phyloP scores from a whole-genome alignment of 30 jellyfish, hydroid and myxozoan genomes.

The Chrysaora quinquecirrha region DNA sequence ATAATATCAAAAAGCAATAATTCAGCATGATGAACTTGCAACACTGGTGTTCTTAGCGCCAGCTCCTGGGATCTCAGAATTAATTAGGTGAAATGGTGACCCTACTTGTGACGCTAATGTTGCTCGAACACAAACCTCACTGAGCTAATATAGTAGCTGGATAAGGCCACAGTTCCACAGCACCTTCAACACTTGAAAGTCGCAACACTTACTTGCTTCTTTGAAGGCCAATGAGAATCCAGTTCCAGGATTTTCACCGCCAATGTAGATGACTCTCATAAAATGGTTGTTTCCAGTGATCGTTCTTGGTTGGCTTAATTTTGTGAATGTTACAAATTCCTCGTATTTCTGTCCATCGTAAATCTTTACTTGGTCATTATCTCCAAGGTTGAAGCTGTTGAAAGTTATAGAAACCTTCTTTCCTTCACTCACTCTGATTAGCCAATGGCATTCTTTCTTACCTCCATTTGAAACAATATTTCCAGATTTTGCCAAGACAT shows the following conservation, averaged over 20 bases:
- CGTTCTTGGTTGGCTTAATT: conserved; percentile 57
- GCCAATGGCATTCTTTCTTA: conserved; percentile 84
- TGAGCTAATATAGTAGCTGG: too few relatives aligned
- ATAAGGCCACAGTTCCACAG: too few relatives aligned
- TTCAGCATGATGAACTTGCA: too few relatives aligned
- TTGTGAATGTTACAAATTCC: conserved; percentile 83
- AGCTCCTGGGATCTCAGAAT: too few relatives aligned
- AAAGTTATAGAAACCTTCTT: conserved; percentile 76
- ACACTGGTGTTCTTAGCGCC: too few relatives aligned
- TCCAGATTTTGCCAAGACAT: conserved; percentile 35
- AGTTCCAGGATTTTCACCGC: conserved; percentile 56
- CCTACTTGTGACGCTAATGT: too few relatives aligned
- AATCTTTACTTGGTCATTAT: conserved; percentile 57
- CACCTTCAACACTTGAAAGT: too few relatives aligned
- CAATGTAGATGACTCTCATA: conserved; percentile 72
- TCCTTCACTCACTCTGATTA: conserved; percentile 86
- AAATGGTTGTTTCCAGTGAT: conserved; percentile 80
- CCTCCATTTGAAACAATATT: conserved; percentile 51
- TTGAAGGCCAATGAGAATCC: conserved; percentile 65
- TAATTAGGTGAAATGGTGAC: too few relatives aligned
- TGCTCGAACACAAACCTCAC: too few relatives aligned
- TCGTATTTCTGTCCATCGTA: conserved; percentile 74
- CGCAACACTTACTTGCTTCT: conserved; percentile 74
- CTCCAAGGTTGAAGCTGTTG: conserved; percentile 45
- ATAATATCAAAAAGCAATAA: too few relatives aligned